These are phyloP conservation scores for Macrophya annulata DNA, from an alignment of 2,888 invertebrate species.

Conservation along the genomic window DNA sequence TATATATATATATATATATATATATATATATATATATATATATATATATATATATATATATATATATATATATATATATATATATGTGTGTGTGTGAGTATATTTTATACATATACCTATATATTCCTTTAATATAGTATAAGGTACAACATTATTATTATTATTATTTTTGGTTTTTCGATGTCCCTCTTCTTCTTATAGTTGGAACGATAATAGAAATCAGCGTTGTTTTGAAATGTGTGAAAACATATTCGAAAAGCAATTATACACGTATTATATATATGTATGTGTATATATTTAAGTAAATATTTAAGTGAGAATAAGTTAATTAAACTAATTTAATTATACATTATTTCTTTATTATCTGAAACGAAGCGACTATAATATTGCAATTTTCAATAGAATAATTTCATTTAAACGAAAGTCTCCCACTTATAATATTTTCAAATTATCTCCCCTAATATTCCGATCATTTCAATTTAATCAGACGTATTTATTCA, in stretches of 20 bases:
- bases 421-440: neutral
- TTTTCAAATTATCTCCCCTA: neutral
- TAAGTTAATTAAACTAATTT: constrained; percentile 4
- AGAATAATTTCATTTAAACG: neutral
- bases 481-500: neutral
- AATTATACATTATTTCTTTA: neutral
- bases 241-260: neutral
- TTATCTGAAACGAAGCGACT: neutral
- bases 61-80: no score
- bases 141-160: neutral
- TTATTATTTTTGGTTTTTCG: neutral
- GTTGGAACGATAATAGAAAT: neutral
- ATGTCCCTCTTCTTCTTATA: neutral
- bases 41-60: no score
- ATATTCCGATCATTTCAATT: neutral
- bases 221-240: constrained; percentile 11
- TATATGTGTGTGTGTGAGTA: no score
- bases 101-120: no score
- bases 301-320: neutral
- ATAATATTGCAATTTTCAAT: neutral
- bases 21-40: no score
- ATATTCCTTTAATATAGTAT: constrained; percentile 17
- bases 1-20: neutral
- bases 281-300: neutral
- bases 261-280: neutral